Base-by-base conservation (phyloP, 2,888 invertebrate genomes). In the Apodemia duryi region DNA sequence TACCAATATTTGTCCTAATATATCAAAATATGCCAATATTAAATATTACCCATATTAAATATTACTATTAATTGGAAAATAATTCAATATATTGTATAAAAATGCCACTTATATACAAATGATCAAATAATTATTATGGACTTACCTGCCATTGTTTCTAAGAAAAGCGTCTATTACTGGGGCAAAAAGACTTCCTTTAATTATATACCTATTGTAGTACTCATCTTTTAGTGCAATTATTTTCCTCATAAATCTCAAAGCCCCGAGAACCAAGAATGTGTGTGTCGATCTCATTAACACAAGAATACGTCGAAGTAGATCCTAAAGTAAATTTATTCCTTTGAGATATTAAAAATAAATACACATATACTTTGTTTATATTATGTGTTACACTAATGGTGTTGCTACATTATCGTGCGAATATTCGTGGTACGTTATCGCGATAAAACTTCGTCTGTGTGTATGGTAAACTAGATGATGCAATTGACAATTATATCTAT, bases 201-300 rank as follows among this genome's bases (percentile, higher is more conserved):
- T 96, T 77, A 99, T 98, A 89, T 99, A 97, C 81, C 98, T 91
- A 92, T 99, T 98, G 92, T 99, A 99, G 91, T 98, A 98, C 84
- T 99, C 99, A 85, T 99, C 99, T 90, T 99, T 99, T 68, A 99
- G 94, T 65, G 98, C 98, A 77, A 99, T 96, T 72, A 99, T 97
- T 88, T 98, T 98, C 77, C 99, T 95, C 95, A 99, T 96, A 91
- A 99, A 97, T 89, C 99, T 95, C 76, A 99, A 93, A 66, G 99
- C 98, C 89, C 98, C 97, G 68, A 99, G 94, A 77, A 98, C 98
- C 75, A 99, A 95, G 94, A 99, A 99, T 79, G 98, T 98, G 92
- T 99, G 99, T 78, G 96, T 96, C 70, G 98, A 98, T 85, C 98
- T 97, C 97, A 99, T 98, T 73, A 99, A 94, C 76, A 99, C 97